Percentiles rank a stretch among this genome's conserved stretches.
phyloP scores from a whole-genome alignment of 2,888 invertebrate species.

The Psococerastis gibbosa region DNA sequence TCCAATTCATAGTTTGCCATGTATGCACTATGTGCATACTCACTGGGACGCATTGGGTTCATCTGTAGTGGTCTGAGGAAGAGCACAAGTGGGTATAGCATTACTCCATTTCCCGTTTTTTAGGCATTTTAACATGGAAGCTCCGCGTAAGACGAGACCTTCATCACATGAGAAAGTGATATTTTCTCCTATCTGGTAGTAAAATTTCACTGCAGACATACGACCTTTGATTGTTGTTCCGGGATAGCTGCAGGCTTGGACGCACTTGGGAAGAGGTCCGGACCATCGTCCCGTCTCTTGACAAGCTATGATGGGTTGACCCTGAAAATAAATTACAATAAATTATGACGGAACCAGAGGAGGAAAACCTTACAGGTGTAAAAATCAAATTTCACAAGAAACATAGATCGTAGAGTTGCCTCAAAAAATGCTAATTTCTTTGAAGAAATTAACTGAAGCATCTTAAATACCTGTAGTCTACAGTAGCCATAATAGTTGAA shows the following conservation, averaged over 20 bases:
- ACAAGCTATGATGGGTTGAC: slow-evolving; percentile 74
- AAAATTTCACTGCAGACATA: slow-evolving; percentile 74
- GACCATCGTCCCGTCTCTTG: slow-evolving; percentile 78
- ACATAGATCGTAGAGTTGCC: no score
- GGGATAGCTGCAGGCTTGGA: slow-evolving; percentile 70
- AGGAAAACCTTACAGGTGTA: no score
- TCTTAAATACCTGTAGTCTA: no score
- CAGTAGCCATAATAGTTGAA: no score
- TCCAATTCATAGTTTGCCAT: no score
- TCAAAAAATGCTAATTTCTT: no score
- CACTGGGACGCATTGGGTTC: no score
- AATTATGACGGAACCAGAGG: no score
- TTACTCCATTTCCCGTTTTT: slow-evolving; percentile 75
- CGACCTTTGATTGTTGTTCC: slow-evolving; percentile 70
- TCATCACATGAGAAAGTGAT: slow-evolving; percentile 70
- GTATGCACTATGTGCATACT: no score
- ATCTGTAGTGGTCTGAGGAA: slow-evolving; percentile 9
- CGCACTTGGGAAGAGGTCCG: slow-evolving; percentile 64
- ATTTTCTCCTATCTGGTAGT: slow-evolving; percentile 69
- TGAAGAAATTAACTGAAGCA: no score
- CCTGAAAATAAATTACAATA: no score
- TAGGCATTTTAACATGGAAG: slow-evolving; percentile 57
- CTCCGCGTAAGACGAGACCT: slow-evolving; percentile 52
- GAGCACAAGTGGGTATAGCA: slow-evolving; percentile 55
- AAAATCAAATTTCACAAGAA: no score